These are phyloP conservation scores for Anoncus sp. DNA, from an alignment of 2,888 invertebrate species.

Conservation along the genomic window DNA sequence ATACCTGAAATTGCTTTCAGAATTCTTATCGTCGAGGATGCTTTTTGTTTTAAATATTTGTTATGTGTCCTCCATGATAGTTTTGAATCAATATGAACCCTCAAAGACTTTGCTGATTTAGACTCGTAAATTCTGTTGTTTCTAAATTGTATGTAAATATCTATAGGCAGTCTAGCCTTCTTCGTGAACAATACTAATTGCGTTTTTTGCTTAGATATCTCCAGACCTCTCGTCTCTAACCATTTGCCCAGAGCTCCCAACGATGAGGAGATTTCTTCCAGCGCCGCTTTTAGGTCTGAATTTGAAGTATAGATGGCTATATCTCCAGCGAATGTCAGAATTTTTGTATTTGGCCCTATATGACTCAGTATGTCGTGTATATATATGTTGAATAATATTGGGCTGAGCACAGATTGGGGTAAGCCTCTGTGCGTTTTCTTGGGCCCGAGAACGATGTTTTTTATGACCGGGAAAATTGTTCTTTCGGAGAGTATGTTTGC, in stretches of 20 bases:
- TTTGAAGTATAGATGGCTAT: not conserved
- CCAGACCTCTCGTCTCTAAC: not conserved
- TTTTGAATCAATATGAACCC: not conserved
- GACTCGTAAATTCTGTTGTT: no score
- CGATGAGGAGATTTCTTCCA: not conserved
- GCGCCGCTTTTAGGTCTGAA: not conserved
- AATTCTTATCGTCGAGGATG: not conserved
- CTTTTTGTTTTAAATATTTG: constrained; percentile 1
- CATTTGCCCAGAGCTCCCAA: not conserved
- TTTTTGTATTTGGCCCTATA: not conserved
- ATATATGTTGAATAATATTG: not conserved
- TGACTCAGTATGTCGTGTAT: not conserved
- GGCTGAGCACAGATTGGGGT: not conserved
- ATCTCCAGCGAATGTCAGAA: not conserved
- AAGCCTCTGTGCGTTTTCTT: not conserved
- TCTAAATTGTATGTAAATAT: not conserved
- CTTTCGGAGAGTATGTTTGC: not conserved
- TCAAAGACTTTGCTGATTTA: not conserved
- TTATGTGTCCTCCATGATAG: constrained; percentile 12
- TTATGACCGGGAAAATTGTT: not conserved
- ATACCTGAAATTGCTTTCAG: constrained; percentile 22
- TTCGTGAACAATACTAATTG: not conserved
- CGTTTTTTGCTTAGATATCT: not conserved
- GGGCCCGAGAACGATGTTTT: not conserved
- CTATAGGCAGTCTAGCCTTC: not conserved